Evolutionary conservation across 2,888 invertebrate genomes (phyloP).

Genomic region (Conchocele bisecta): DNA sequence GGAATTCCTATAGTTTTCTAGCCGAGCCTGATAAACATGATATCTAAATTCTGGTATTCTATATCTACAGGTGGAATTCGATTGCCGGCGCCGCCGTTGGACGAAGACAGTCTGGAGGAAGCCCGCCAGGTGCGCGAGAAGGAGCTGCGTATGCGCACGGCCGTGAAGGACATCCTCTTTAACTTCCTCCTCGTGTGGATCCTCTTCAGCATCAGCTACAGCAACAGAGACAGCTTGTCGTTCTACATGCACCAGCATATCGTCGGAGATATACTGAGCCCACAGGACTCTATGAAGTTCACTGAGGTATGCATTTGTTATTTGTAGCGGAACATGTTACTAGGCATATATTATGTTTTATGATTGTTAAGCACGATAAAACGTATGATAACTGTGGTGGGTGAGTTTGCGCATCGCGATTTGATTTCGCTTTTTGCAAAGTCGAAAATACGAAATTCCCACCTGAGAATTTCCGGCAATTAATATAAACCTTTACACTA

Average conservation of each 20-base stretch:
- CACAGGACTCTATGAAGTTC: slow-evolving; percentile 31
- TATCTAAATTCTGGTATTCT: too few relatives aligned
- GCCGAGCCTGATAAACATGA: too few relatives aligned
- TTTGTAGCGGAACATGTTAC: too few relatives aligned
- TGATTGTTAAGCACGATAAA: too few relatives aligned
- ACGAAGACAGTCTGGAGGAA: slow-evolving; percentile 32
- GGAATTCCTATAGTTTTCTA: too few relatives aligned
- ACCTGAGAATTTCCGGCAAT: too few relatives aligned
- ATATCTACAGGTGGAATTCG: slow-evolving; percentile 39
- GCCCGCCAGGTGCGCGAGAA: slow-evolving; percentile 46
- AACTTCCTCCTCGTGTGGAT: slow-evolving; percentile 68
- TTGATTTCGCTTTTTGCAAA: too few relatives aligned
- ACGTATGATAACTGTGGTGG: too few relatives aligned
- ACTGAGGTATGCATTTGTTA: slow-evolving; percentile 44
- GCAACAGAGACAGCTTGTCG: slow-evolving; percentile 65
- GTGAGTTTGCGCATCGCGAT: too few relatives aligned
- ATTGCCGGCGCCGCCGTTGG: slow-evolving; percentile 49
- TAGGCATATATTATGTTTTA: too few relatives aligned
- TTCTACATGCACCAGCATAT: slow-evolving; percentile 60
- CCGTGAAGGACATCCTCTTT: slow-evolving; percentile 47
- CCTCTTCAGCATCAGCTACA: slow-evolving; percentile 67
- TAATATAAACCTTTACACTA: too few relatives aligned
- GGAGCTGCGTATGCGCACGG: slow-evolving; percentile 57
- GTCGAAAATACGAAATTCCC: too few relatives aligned
- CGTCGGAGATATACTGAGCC: slow-evolving; percentile 47